These are phyloP conservation scores for Hybos culiciformis DNA, from an alignment of 2,888 invertebrate genomes.

Conservation along the genomic window DNA sequence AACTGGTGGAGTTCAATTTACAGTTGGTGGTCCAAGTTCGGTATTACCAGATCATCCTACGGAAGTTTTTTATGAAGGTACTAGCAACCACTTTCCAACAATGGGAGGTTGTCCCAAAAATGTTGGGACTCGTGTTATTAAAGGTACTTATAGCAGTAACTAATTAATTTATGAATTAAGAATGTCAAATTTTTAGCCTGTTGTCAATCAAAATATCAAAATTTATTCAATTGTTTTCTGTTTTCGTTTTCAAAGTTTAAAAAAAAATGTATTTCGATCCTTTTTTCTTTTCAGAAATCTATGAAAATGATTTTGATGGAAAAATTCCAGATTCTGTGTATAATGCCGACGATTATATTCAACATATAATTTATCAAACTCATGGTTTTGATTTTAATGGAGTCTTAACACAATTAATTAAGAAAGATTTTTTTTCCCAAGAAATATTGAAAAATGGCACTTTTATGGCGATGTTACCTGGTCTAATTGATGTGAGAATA, in stretches of 20 bases:
- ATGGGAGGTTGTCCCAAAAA: conserved; percentile 31
- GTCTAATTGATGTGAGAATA: conserved; percentile 40
- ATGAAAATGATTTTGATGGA: conserved; percentile 28
- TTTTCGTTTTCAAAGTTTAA: too few species aligned
- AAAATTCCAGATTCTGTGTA: conserved; percentile 28
- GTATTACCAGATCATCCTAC: conserved; percentile 29
- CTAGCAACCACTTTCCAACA: conserved; percentile 26
- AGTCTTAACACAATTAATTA: conserved; percentile 33
- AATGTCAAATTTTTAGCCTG: too few species aligned
- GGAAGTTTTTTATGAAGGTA: neutral
- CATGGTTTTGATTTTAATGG: conserved; percentile 35
- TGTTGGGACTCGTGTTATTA: conserved; percentile 25
- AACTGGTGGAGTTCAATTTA: conserved; percentile 30
- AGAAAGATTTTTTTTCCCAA: conserved; percentile 34
- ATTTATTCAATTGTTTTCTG: too few species aligned
- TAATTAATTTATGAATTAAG: too few species aligned
- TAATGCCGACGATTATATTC: conserved; percentile 25
- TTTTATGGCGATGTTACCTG: conserved; percentile 35
- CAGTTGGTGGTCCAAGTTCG: conserved; percentile 30
- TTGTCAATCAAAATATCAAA: too few species aligned
- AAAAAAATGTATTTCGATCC: neutral
- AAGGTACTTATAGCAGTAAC: too few species aligned
- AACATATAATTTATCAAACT: conserved; percentile 26
- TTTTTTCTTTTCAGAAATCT: conserved; percentile 22
- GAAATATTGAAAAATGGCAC: conserved; percentile 33